Conservation (phyloP, 2,113 vertebrate species). For the Periophthalmodon schlosseri region DNA sequence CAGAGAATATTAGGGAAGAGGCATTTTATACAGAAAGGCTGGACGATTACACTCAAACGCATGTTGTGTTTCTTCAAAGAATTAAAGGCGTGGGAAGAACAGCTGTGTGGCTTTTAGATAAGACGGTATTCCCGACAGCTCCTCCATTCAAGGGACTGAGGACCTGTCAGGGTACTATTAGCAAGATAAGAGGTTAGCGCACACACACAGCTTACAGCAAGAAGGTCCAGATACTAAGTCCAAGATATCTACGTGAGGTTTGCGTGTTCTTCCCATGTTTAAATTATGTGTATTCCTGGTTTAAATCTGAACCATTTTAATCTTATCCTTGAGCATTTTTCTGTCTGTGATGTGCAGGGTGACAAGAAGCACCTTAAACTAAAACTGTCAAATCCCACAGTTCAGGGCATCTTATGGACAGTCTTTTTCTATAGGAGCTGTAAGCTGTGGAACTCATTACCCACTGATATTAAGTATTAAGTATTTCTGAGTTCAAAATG, state of each 20-base stretch:
- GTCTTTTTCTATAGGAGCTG: too few species aligned
- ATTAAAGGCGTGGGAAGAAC: constrained; percentile 39
- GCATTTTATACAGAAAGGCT: constrained; percentile 29
- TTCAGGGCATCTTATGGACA: too few species aligned
- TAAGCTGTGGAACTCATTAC: too few species aligned
- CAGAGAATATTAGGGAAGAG: constrained; percentile 3
- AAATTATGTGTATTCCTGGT: not conserved
- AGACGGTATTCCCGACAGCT: constrained; percentile 20
- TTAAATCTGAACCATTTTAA: too few species aligned
- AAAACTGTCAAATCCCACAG: too few species aligned
- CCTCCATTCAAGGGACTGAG: constrained; percentile 17
- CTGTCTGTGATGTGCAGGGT: too few species aligned
- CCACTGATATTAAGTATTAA: too few species aligned
- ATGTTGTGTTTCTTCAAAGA: constrained; percentile 43
- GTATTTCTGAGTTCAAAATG: too few species aligned
- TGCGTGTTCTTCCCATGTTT: not conserved
- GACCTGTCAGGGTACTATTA: not conserved
- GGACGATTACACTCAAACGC: constrained; percentile 42
- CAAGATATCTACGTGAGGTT: not conserved
- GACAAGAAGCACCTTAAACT: too few species aligned
- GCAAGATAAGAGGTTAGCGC: not conserved
- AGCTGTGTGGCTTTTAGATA: constrained; percentile 42
- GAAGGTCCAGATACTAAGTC: not conserved
- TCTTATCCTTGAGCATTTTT: too few species aligned
- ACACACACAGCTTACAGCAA: not conserved